A percentile compares a stretch with the other conserved stretches of the same genome.
phyloP scores from a whole-genome alignment of 2,797 vertebrate genomes.

The Halcyon leucocephala region DNA sequence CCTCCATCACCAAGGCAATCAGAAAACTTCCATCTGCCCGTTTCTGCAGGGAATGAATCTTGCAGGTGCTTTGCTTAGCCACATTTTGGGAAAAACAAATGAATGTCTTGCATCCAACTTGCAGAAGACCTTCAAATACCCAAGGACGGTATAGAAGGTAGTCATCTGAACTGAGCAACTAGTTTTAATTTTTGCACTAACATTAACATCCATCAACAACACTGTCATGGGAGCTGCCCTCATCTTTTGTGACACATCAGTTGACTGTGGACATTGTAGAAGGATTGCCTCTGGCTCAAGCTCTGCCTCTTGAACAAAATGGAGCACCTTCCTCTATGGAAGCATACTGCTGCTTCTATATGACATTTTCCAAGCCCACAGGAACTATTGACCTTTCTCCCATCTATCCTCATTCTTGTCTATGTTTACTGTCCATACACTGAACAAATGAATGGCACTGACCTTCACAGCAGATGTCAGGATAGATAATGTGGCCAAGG shows the following conservation, averaged over 20 bases:
- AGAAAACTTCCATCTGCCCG: not conserved
- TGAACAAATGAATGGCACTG: not conserved
- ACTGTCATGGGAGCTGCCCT: not conserved
- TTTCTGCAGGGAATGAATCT: not conserved
- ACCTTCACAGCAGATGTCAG: not conserved
- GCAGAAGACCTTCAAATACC: not conserved
- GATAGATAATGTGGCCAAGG: not conserved
- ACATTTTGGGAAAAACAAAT: not conserved
- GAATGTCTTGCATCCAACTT: not conserved
- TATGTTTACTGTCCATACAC: not conserved
- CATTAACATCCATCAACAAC: not conserved
- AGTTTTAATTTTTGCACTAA: not conserved
- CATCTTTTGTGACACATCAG: not conserved
- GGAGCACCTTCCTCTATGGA: not conserved
- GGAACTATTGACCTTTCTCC: not conserved
- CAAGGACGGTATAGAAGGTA: not conserved
- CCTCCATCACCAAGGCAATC: not conserved
- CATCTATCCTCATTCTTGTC: not conserved
- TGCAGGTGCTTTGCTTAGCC: not conserved
- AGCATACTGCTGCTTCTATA: not conserved
- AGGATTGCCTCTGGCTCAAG: not conserved
- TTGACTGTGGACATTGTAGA: not conserved
- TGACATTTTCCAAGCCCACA: not conserved
- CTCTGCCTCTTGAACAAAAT: not conserved
- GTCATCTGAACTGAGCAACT: not conserved